Base-by-base conservation (phyloP, 2,888 invertebrate genomes). In the Beris morrisii region DNA sequence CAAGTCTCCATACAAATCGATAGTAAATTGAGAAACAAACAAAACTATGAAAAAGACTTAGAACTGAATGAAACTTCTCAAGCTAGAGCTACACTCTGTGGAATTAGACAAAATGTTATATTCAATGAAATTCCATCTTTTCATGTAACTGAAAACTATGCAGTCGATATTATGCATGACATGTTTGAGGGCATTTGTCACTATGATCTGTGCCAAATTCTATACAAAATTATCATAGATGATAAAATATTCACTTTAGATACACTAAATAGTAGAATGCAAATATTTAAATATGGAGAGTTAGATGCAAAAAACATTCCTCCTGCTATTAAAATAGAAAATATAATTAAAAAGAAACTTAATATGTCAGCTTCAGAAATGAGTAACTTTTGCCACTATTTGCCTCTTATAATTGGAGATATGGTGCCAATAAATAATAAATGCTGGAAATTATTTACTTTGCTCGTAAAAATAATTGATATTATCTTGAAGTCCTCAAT, bases 111-210 rank as follows among this genome's bases (percentile, higher is more conserved):
- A 55, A 11, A n/a, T 13, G 28, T 48, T 13, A 56, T 68, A 46
- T 68, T 68, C 9, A 63, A 67, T 55, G 32, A 38, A 11, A 61
- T 65, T 54, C 12, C 28, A 22, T 59, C 45, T 12, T 67, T 67
- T 65, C 55, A 67, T 12, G 59, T 61, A 0, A 46, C 53, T 15
- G 55, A 65, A 28, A 59, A 64, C 55, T 55, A 54, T 38, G 30
- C 54, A 15, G 64, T 32, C 5, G 65, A 65, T 53, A 58, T 68
- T 4, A 68, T 66, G 68, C 68, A 68, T 22, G 68, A 68, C 13
- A n/a, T 65, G 44, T 65, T 65, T 31, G 68, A 68, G 53, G 65
- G 64, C 15, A 50, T 68, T 9, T 64, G 64, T 30, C 50, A 67
- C 7, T 67, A 67, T 32, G 68, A 61, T 4, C 4, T 68, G 9